A percentile compares a stretch with the other conserved stretches of the same genome.
Conservation (phyloP, 2,113 vertebrate species). For the Pontoporia blainvillei region DNA sequence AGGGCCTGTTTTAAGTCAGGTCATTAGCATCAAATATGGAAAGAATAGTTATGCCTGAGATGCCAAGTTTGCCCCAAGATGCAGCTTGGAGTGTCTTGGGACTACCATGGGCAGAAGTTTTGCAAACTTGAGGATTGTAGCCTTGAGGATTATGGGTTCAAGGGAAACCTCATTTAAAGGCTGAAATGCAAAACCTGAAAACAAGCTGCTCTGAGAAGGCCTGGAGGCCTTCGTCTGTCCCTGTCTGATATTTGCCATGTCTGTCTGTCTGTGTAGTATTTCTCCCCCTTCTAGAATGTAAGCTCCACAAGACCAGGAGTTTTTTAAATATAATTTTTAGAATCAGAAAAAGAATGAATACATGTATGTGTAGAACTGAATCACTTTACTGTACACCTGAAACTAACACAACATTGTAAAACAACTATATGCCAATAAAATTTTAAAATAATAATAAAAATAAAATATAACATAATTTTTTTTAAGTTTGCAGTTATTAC, state of each 20-base stretch:
- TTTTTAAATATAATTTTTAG: no score
- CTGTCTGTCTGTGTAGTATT: background rate
- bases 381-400: no score
- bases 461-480: background rate
- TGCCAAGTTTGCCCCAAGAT: accelerated
- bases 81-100: background rate
- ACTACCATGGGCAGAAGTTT: background rate
- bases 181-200: background rate
- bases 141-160: background rate
- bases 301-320: accelerated
- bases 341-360: no score
- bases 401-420: no score
- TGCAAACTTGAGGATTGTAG: background rate
- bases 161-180: background rate
- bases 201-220: background rate
- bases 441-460: no score
- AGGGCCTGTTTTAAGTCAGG: background rate
- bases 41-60: background rate
- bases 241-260: background rate
- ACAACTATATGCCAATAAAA: no score
- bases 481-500: background rate
- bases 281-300: background rate
- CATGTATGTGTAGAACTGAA: no score
- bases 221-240: background rate
- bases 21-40: background rate